phyloP scores from a whole-genome alignment of 2,797 vertebrate species.

The Triplophysa bombifrons region DNA sequence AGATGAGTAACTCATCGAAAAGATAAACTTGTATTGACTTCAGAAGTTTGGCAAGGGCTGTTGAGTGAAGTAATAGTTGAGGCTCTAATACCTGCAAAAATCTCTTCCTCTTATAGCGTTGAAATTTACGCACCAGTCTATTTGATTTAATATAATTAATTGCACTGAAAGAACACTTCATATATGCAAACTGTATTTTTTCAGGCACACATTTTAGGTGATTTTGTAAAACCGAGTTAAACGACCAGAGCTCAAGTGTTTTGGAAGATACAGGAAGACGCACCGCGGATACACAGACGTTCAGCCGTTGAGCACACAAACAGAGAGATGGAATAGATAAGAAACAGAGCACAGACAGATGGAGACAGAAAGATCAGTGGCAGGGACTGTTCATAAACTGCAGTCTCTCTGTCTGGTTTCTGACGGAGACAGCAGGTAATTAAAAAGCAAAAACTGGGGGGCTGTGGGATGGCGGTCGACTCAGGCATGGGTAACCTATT shows the following conservation, averaged over 20 bases:
- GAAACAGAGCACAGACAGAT: constrained; percentile 32
- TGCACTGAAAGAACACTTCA: no score
- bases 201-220: neutral
- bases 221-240: constrained; percentile 10
- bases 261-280: neutral
- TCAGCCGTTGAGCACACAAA: constrained; percentile 20
- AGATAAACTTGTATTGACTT: no score
- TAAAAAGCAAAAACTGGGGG: constrained; percentile 71
- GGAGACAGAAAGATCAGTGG: constrained; percentile 48
- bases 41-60: no score
- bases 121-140: neutral
- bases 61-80: no score
- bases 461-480: neutral
- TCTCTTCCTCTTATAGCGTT: no score
- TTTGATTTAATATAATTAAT: neutral
- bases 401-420: constrained; percentile 65
- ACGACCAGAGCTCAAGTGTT: neutral
- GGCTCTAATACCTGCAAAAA: no score
- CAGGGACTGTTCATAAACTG: constrained; percentile 61
- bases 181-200: neutral
- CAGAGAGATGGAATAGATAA: constrained; percentile 26
- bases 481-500: constrained; percentile 22
- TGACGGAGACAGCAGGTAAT: constrained; percentile 76
- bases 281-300: neutral
- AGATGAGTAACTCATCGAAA: neutral